These are phyloP conservation scores for Pogonognathellus flavescens DNA, from an alignment of 1,140 invertebrate species.

Conservation along the genomic window DNA sequence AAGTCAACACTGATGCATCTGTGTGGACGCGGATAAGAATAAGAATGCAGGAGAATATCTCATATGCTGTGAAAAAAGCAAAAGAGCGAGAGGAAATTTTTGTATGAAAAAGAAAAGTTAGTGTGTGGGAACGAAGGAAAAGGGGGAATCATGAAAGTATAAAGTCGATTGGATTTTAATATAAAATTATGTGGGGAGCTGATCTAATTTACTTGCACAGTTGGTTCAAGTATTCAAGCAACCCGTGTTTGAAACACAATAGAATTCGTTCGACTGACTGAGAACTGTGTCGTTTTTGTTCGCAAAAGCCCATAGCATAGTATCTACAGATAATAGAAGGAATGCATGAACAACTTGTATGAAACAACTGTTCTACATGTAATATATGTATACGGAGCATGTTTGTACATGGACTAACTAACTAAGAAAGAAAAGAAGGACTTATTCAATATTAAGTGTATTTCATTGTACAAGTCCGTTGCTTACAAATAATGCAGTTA, in stretches of 20 bases:
- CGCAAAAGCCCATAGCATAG: too few relatives aligned
- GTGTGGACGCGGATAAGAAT: too few relatives aligned
- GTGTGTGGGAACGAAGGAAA: conserved; percentile 23
- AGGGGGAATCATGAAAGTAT: conserved; percentile 22
- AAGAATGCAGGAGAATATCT: too few relatives aligned
- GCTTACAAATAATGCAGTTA: conserved; percentile 34
- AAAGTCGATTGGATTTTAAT: conserved; percentile 46
- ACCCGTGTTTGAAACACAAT: not conserved
- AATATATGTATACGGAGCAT: too few relatives aligned
- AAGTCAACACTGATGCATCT: too few relatives aligned
- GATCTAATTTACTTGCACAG: conserved; percentile 29
- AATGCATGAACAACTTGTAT: too few relatives aligned
- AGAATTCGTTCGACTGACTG: not conserved
- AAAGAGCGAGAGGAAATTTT: too few relatives aligned
- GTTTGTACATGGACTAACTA: not conserved
- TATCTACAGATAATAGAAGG: too few relatives aligned
- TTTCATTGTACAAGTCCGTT: conserved; percentile 5
- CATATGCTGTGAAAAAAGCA: too few relatives aligned
- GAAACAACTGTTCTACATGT: too few relatives aligned
- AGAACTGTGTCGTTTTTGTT: not conserved
- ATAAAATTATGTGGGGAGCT: conserved; percentile 42
- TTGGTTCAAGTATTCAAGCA: not conserved
- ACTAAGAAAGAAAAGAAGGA: conserved; percentile 17
- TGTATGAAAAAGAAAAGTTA: not conserved
- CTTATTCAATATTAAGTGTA: conserved; percentile 27